Percentiles rank a stretch among this genome's conserved stretches.
Evolutionary conservation across 2,797 vertebrate genomes (phyloP).

Genomic region (Ceryle rudis): DNA sequence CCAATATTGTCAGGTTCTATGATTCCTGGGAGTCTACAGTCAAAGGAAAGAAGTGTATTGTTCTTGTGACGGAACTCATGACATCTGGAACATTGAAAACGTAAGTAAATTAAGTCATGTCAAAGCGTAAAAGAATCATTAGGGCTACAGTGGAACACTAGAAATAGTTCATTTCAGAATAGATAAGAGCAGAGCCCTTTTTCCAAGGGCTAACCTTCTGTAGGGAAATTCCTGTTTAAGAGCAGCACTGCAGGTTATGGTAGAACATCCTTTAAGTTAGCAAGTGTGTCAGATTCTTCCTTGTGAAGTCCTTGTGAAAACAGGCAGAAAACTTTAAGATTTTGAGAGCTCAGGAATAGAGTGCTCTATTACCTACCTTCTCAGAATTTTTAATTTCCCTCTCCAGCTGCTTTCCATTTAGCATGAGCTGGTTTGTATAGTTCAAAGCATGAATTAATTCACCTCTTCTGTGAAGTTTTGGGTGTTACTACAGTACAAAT

Average conservation of each 20-base stretch:
- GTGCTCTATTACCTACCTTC: background rate
- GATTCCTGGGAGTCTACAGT: constrained; percentile 98
- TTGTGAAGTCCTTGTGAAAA: background rate
- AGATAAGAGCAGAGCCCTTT: background rate
- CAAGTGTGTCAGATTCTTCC: background rate
- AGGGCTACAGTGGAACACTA: background rate
- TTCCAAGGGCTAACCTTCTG: background rate
- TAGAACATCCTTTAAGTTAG: background rate
- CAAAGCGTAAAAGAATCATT: background rate
- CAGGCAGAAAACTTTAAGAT: background rate
- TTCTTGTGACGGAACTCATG: constrained; percentile 98
- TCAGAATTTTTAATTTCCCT: background rate
- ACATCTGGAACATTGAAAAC: constrained; percentile 98
- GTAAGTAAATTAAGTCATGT: constrained; percentile 81
- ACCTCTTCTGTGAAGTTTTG: background rate
- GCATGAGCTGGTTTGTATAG: background rate
- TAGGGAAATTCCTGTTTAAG: background rate
- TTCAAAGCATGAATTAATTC: background rate
- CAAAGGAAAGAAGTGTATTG: constrained; percentile 98
- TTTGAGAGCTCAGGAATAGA: background rate
- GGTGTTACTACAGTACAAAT: background rate
- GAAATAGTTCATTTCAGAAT: background rate
- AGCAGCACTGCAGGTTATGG: background rate
- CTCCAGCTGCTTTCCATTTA: background rate
- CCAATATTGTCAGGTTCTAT: constrained; percentile 99